Evolutionary conservation across 2,113 vertebrate genomes (phyloP).

Genomic region (Acrocephalus kingi): DNA sequence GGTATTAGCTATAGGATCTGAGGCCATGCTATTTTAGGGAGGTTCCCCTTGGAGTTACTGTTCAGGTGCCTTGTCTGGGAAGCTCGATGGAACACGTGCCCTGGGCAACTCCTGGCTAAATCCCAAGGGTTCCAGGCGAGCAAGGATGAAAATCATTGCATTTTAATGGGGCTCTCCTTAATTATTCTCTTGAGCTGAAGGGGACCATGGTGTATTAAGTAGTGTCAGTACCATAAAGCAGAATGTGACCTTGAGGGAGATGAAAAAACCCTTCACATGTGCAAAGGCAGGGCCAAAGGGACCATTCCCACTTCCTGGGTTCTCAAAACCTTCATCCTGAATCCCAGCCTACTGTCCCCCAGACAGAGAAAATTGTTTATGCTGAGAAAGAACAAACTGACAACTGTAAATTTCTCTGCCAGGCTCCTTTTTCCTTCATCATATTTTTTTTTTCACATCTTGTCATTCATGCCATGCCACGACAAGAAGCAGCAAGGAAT

Average conservation of each 20-base stretch:
- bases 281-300: background rate
- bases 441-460: background rate
- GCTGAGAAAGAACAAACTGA: background rate
- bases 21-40: background rate
- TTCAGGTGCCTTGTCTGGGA: background rate
- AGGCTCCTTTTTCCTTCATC: background rate
- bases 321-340: background rate
- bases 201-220: background rate
- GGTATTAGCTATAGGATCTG: background rate
- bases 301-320: background rate
- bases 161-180: background rate
- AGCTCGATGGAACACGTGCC: background rate
- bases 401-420: background rate
- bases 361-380: background rate
- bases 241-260: background rate
- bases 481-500: background rate
- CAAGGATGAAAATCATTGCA: background rate
- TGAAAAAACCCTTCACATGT: background rate
- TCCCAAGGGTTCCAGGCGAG: fast-evolving
- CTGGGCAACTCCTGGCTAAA: background rate
- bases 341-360: background rate
- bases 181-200: background rate
- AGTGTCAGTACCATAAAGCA: background rate
- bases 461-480: background rate
- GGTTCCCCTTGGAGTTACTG: background rate